Evolutionary conservation across 37 sponge, comb jelly and placozoan species (phyloP).

Genomic region (Trichoplax adhaerens): DNA sequence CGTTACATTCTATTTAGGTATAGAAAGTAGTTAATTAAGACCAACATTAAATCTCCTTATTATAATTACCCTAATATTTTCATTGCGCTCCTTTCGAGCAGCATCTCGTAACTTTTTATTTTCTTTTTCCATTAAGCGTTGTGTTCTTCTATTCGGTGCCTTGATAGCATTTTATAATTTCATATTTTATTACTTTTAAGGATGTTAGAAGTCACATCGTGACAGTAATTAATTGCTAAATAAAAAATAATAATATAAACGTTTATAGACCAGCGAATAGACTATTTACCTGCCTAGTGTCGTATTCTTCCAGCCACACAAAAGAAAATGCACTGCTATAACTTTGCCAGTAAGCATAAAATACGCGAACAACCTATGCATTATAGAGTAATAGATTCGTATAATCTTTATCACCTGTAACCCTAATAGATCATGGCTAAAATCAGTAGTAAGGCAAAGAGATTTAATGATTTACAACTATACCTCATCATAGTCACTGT

Average conservation of each 20-base stretch:
- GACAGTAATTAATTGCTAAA: no score
- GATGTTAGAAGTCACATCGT: no score
- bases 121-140: constrained; percentile 81
- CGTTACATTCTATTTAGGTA: no score
- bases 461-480: no score
- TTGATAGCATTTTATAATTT: constrained; percentile 9
- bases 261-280: neutral
- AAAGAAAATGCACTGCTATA: constrained; percentile 60
- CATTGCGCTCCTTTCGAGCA: constrained; percentile 72
- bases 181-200: neutral
- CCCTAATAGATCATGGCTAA: no score
- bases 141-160: constrained; percentile 66
- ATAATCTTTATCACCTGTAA: no score
- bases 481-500: constrained; percentile 48
- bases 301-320: constrained; percentile 74
- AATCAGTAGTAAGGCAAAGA: no score
- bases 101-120: constrained; percentile 82
- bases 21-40: no score
- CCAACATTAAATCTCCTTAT: no score
- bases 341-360: constrained; percentile 94
- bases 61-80: constrained; percentile 27
- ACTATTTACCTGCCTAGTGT: constrained; percentile 28
- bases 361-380: constrained; percentile 25
- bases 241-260: no score
- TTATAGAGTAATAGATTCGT: no score